Conservation (phyloP, 2,888 invertebrate genomes). For the Crepidodera aurea region DNA sequence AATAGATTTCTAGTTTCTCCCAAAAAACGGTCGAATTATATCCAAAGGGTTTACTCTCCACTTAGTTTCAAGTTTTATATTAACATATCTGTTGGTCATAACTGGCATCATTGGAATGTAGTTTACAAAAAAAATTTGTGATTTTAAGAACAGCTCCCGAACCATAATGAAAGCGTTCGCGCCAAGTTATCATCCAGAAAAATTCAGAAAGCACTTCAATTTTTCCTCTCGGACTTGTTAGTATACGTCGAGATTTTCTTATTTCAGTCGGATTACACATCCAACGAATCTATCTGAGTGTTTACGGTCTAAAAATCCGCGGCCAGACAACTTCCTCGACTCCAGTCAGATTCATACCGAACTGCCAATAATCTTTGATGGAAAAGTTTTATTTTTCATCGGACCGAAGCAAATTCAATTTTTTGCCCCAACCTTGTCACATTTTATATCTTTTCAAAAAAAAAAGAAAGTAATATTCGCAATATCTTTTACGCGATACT, state of each 20-base stretch:
- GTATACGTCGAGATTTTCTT: slow-evolving; percentile 19
- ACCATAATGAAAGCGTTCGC: not conserved
- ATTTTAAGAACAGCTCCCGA: not conserved
- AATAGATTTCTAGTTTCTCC: no score
- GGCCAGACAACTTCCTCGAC: not conserved
- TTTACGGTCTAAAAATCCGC: slow-evolving; percentile 16
- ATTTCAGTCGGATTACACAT: slow-evolving; percentile 23
- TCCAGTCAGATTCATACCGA: slow-evolving; percentile 5
- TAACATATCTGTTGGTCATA: no score
- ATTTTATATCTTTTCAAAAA: not conserved
- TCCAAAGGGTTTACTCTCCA: no score
- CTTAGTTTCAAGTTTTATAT: no score
- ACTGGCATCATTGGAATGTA: no score
- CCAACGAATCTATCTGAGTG: slow-evolving; percentile 9
- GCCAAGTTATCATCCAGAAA: slow-evolving; percentile 11
- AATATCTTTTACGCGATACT: no score
- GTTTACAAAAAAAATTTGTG: no score
- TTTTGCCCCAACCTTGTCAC: no score
- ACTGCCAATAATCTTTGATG: slow-evolving; percentile 12
- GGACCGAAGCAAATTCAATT: no score
- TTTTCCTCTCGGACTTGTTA: slow-evolving; percentile 10
- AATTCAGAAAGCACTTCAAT: slow-evolving; percentile 10
- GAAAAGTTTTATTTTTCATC: slow-evolving; percentile 7
- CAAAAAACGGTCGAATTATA: no score
- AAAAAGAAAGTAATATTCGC: no score